Base-by-base conservation (phyloP, 1,140 invertebrate species). In the Chymomyza costata region DNA sequence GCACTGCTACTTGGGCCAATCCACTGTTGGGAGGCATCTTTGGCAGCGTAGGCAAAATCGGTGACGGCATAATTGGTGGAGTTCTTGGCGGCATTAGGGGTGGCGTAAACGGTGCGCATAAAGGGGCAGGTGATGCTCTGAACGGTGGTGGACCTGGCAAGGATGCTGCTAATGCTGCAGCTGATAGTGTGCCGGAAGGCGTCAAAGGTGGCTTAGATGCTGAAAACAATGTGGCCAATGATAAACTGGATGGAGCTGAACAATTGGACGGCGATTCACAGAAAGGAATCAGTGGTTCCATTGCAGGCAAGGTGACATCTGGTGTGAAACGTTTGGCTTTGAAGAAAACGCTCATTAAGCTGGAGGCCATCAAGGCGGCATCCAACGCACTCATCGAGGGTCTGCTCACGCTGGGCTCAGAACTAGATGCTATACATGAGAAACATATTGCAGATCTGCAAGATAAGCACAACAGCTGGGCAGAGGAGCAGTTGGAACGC, bases 401-500 rank as follows among this genome's bases (percentile, higher is more conserved):
- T n/a, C n/a, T n/a, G n/a, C n/a, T n/a, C n/a, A n/a, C n/a, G n/a
- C 34, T 74, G 21, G 1, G 54, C 3, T 3, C 2, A 1, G 21
- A 35, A 6, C 11, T 65, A 5, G 5, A 5, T 5, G 11, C 51
- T 1, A 31, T 66, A 21, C 6, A 65, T 50, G 7, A 17, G 0
- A 8, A 5, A 0, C 41, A 69, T 3, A 5, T 32, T 0, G 6
- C 11, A 1, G 43, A 38, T 2, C 40, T 49, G 5, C 25, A 57
- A 0, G 14, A 10, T 11, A 25, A 28, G 2, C 40, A 61, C 30
- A 13, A 32, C 16, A 7, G 21, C 2, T 78, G 71, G 71, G 15
- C 16, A 1, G 48, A 49, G 5, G 25, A 6, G 3, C 63, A 78
- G 18, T 30, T 78, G 21, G 15, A 54, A 0, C 44, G 51, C 2